Evolutionary conservation across 2,113 vertebrate species (phyloP).

Genomic region (Hyperopisus bebe): DNA sequence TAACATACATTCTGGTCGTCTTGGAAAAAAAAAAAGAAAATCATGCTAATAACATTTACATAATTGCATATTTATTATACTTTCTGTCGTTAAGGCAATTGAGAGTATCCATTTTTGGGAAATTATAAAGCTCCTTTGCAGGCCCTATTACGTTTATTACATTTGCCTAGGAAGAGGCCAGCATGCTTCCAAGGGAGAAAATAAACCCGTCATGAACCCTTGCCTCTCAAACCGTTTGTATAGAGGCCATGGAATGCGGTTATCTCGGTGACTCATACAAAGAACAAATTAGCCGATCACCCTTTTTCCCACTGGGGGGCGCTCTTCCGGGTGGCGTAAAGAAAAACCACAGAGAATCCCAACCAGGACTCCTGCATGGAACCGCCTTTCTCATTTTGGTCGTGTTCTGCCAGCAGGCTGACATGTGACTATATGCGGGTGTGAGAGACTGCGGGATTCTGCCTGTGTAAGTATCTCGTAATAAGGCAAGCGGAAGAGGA

Average conservation of each 20-base stretch:
- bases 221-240: background rate
- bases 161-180: background rate
- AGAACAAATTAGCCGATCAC: background rate
- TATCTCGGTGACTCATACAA: background rate
- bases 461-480: background rate
- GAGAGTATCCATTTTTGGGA: constrained; percentile 11
- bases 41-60: constrained; percentile 22
- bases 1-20: constrained; percentile 12
- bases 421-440: background rate
- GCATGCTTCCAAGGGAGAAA: background rate
- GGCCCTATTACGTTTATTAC: background rate
- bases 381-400: too few species aligned
- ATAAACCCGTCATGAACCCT: background rate
- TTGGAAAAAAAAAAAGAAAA: constrained; percentile 16
- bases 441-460: background rate
- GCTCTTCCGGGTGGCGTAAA: background rate
- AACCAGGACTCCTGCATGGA: background rate
- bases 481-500: background rate
- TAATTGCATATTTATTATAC: constrained; percentile 26
- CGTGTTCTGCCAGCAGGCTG: background rate
- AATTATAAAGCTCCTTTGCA: background rate
- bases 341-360: background rate
- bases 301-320: background rate
- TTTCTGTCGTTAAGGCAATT: constrained; percentile 15
- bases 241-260: background rate